Evolutionary conservation across 2,797 vertebrate genomes (phyloP), one percentile per base, ranked within the genome.

Genomic region (Cottoperca gobio): DNA sequence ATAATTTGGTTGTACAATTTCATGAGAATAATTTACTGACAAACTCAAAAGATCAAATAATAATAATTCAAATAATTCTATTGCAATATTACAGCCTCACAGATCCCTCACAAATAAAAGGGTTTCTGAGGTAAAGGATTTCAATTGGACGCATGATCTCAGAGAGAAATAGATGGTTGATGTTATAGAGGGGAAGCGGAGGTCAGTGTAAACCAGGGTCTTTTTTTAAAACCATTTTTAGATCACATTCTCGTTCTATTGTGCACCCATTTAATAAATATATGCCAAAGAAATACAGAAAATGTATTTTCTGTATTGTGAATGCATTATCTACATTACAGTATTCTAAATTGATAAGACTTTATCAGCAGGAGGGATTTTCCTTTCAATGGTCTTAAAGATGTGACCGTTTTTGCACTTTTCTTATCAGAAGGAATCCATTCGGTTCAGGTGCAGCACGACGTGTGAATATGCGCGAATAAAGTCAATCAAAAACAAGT

Each of bases 161-260:
- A 0, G 28, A 71, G 55, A 75, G 75, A 72, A 84, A 86, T 76
- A 62, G 70, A 81, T 72, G 84, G 73, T 55, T 1, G 11, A 46
- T 82, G 89, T 84, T 82, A 83, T 84, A 50, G 76, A 82, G 84
- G 62, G 73, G 60, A 74, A 50, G 64, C 76, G 14, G 76, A 79
- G 86, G 85, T 90, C 73, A 80, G n/a, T 28, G n/a, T n/a, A n/a
- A n/a, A n/a, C n/a, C n/a, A n/a, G n/a, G n/a, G n/a, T 26, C 26
- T 26, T 33, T 6, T 31, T 31, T 28, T 28, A 28, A n/a, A n/a
- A n/a, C n/a, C 28, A 6, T 31, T 6, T 33, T 33, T 7, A 33
- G 31, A 33, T 33, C 6, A n/a, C n/a, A n/a, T n/a, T n/a, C 31
- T 31, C 31, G 31, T 31, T 31, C 33, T 33, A 33, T 26, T 26